Percentiles rank a stretch among this genome's conserved stretches.
Conservation (phyloP, 2,888 invertebrate species). For the Patella pellucida region DNA sequence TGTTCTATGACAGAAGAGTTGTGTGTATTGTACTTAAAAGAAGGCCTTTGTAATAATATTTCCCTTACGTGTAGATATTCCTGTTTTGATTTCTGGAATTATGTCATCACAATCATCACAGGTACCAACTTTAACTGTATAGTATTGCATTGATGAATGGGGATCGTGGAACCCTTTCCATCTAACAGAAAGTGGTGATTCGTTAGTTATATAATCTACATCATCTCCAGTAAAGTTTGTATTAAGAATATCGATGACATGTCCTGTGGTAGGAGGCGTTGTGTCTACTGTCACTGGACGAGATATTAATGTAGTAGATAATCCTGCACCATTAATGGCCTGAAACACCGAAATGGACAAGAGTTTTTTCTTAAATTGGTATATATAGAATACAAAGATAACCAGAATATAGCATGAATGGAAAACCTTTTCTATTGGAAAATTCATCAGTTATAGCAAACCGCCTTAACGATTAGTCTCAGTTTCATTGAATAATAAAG, state of each 20-base stretch:
- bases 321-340: slow-evolving; percentile 21
- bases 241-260: slow-evolving; percentile 24
- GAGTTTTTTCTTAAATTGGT: background rate
- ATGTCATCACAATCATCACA: slow-evolving; percentile 38
- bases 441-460: too few relatives aligned
- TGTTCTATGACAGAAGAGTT: too few relatives aligned
- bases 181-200: slow-evolving; percentile 24
- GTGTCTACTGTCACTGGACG: slow-evolving; percentile 20
- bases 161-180: slow-evolving; percentile 45
- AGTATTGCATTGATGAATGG: slow-evolving; percentile 35
- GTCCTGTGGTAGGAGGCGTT: slow-evolving; percentile 19
- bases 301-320: slow-evolving; percentile 15
- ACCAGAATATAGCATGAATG: too few relatives aligned
- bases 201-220: slow-evolving; percentile 35
- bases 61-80: slow-evolving; percentile 26
- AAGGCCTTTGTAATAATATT: too few relatives aligned
- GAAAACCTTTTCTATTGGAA: too few relatives aligned
- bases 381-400: too few relatives aligned
- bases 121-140: slow-evolving; percentile 38
- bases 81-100: slow-evolving; percentile 26
- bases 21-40: background rate
- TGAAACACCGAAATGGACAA: background rate
- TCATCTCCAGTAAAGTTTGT: slow-evolving; percentile 32
- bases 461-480: too few relatives aligned
- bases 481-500: too few relatives aligned